phyloP scores from a whole-genome alignment of 2,113 vertebrate species.

The Hypomesus transpacificus region DNA sequence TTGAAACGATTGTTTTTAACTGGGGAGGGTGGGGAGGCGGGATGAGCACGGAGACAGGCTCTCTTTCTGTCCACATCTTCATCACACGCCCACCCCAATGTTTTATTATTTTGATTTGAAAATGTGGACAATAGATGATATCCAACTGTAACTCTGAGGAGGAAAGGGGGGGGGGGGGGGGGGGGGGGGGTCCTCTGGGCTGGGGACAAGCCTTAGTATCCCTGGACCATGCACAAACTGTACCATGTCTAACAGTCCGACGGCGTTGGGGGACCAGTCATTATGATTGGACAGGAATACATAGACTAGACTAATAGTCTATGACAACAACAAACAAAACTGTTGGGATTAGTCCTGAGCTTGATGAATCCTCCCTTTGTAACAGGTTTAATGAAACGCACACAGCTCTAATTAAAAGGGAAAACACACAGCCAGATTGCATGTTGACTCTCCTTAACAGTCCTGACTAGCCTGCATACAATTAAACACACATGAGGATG shows the following conservation, averaged over 20 bases:
- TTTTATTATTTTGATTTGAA: not conserved
- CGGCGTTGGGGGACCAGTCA: not conserved
- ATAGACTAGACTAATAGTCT: not conserved
- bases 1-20: not conserved
- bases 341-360: conserved; percentile 26
- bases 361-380: conserved; percentile 23
- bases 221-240: not conserved
- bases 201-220: not conserved
- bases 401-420: conserved; percentile 24
- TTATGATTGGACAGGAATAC: not conserved
- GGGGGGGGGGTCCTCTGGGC: not conserved
- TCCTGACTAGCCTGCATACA: conserved; percentile 4
- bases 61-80: not conserved
- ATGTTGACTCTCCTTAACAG: conserved; percentile 9
- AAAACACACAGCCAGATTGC: conserved; percentile 14
- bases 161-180: not conserved
- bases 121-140: not conserved
- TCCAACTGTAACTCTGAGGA: not conserved
- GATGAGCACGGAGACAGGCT: not conserved
- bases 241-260: not conserved
- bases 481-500: conserved; percentile 9
- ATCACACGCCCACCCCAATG: no score
- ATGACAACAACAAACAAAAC: conserved; percentile 12
- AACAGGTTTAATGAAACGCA: conserved; percentile 34
- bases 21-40: not conserved